Evolutionary conservation across 1,140 invertebrate species (phyloP), one percentile per base, ranked within the genome.

Genomic region (Littorina saxatilis): DNA sequence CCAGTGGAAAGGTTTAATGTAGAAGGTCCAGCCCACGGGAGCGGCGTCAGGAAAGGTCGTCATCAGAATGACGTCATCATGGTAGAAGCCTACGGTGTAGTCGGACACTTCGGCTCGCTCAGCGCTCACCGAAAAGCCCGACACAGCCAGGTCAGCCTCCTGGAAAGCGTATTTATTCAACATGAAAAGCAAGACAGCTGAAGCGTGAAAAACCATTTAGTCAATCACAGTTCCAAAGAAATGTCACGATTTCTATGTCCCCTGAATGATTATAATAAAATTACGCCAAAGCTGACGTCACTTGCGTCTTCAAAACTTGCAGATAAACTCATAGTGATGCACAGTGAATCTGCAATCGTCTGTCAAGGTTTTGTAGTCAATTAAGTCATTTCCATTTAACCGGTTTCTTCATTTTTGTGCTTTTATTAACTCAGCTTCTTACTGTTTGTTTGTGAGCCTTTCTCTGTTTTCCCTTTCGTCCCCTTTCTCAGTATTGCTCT

Each of bases 1-100:
- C 70, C 70, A 73, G 50, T 73, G 40, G 27, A 73, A 73, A 73
- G 70, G 70, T 0, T 43, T 27, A 29, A 29, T 50, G 70, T 37
- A 29, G 70, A 73, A 73, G n/a, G 40, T 50, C 70, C 70, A 50
- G n/a, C 70, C 70, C 23, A 73, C 70, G 2, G 15, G 66, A 9
- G 3, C 9, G 5, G 43, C 2, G n/a, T 29, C 43, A 23, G 70
- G 70, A 2, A 9, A 2, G 40, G 23, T 29, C 23, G 43, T 52
- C 3, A 73, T n/a, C 0, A 73, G 23, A 11, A 73, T 43, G 3
- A 73, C 5, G 11, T 73, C 70, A 23, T 73, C 43, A 23, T 29
- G 50, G 70, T 50, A 73, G 27, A 73, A 73, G 2, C 70, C 70
- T 4, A 13, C 2, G 20, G 70, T 27, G 43, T 50, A 50, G 43